These are phyloP conservation scores for Lutjanus argentimaculatus DNA, from an alignment of 2,797 vertebrate genomes.

Conservation along the genomic window DNA sequence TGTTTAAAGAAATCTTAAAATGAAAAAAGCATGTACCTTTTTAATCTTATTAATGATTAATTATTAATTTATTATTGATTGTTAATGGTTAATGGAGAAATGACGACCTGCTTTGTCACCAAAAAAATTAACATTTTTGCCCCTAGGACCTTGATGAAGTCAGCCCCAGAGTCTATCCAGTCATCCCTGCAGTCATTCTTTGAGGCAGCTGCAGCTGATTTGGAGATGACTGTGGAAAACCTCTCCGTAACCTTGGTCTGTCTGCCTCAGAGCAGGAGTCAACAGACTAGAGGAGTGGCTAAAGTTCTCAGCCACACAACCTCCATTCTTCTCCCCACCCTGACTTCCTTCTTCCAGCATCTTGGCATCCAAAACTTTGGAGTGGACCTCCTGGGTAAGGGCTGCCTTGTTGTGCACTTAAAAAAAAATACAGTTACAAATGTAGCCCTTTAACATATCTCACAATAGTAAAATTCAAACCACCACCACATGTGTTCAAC, in stretches of 20 bases:
- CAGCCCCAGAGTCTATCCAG: slow-evolving; percentile 87
- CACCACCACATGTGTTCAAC: slow-evolving; percentile 8
- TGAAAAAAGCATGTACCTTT: too few relatives aligned
- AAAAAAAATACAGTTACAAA: slow-evolving; percentile 6
- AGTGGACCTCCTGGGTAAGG: slow-evolving; percentile 91
- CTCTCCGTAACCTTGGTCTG: slow-evolving; percentile 87
- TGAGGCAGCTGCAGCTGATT: slow-evolving; percentile 91
- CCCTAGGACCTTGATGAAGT: slow-evolving; percentile 90
- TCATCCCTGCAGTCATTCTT: slow-evolving; percentile 90
- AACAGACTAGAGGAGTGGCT: slow-evolving; percentile 87
- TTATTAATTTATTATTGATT: too few relatives aligned
- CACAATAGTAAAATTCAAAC: slow-evolving; percentile 4
- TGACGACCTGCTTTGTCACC: background rate
- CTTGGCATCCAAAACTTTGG: slow-evolving; percentile 90
- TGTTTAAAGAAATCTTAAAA: too few relatives aligned
- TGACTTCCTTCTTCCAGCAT: slow-evolving; percentile 94
- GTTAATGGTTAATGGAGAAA: background rate
- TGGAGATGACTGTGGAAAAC: slow-evolving; percentile 91
- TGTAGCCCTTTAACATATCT: background rate
- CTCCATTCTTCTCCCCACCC: slow-evolving; percentile 91
- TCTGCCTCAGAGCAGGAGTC: slow-evolving; percentile 88
- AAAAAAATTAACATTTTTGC: background rate
- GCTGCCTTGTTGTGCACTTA: background rate
- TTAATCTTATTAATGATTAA: too few relatives aligned
- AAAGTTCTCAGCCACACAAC: slow-evolving; percentile 91